Percentiles rank a stretch among this genome's conserved stretches.
phyloP scores from a whole-genome alignment of 2,113 vertebrate species.

The Heptranchias perlo region DNA sequence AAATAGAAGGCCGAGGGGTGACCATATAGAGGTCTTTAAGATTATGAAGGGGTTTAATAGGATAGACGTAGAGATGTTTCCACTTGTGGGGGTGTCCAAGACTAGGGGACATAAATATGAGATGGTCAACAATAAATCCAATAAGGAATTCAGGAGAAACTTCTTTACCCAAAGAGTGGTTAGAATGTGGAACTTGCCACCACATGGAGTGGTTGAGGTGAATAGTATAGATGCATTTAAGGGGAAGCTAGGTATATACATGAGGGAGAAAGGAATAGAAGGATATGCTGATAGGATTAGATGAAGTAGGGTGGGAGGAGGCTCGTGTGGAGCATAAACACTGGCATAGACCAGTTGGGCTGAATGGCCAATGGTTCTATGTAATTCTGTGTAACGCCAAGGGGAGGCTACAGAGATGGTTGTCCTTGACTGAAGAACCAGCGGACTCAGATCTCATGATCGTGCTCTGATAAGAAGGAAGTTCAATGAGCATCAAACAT shows the following conservation, averaged over 20 bases:
- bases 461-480: no score
- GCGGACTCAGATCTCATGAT: no score
- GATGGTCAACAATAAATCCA: not conserved
- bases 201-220: not conserved
- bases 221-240: not conserved
- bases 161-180: not conserved
- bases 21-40: not conserved
- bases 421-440: no score
- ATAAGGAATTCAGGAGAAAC: not conserved
- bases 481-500: no score
- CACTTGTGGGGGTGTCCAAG: not conserved
- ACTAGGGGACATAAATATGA: not conserved
- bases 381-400: not conserved
- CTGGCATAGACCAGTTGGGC: not conserved
- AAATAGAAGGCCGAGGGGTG: not conserved
- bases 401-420: not conserved
- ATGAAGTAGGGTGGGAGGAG: not conserved
- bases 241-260: not conserved
- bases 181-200: not conserved
- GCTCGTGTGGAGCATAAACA: not conserved
- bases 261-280: not conserved
- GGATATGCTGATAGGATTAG: not conserved
- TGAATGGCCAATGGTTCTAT: not conserved
- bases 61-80: not conserved
- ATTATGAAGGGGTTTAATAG: not conserved